Conservation (phyloP, 2,888 invertebrate genomes). For the Dryadula phaetusa region DNA sequence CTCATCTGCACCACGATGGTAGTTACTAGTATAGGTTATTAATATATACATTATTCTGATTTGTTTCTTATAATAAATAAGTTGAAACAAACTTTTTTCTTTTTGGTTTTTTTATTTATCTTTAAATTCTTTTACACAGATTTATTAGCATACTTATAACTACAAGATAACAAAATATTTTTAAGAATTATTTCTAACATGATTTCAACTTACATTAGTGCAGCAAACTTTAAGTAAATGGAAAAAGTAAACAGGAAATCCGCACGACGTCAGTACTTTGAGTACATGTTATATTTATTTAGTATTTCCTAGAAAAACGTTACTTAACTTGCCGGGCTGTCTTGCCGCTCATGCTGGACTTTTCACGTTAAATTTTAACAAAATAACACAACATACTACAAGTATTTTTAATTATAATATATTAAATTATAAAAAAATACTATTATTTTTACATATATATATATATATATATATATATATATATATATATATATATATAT, state of each 20-base stretch:
- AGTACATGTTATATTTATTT: conserved; percentile 21
- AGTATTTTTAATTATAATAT: background rate
- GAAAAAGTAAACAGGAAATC: conserved; percentile 16
- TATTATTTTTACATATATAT: too few species aligned
- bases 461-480: too few species aligned
- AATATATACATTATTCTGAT: too few species aligned
- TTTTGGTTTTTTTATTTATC: too few species aligned
- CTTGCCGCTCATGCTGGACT: background rate
- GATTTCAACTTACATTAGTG: conserved; percentile 16
- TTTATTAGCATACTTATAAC: background rate
- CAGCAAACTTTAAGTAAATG: conserved; percentile 17
- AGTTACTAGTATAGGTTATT: too few species aligned
- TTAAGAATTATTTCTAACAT: background rate
- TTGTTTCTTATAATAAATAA: too few species aligned
- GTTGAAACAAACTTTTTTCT: too few species aligned
- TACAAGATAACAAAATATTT: background rate
- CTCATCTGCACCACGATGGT: too few species aligned
- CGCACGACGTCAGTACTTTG: conserved; percentile 18
- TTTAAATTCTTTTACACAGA: background rate
- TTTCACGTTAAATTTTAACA: background rate
- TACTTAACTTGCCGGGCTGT: conserved; percentile 14
- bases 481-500: too few species aligned
- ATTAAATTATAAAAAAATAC: too few species aligned
- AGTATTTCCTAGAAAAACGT: conserved; percentile 16
- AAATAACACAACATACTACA: background rate